Evolutionary conservation across 2,888 invertebrate species (phyloP).

Genomic region (Dromius quadrimaculatus): DNA sequence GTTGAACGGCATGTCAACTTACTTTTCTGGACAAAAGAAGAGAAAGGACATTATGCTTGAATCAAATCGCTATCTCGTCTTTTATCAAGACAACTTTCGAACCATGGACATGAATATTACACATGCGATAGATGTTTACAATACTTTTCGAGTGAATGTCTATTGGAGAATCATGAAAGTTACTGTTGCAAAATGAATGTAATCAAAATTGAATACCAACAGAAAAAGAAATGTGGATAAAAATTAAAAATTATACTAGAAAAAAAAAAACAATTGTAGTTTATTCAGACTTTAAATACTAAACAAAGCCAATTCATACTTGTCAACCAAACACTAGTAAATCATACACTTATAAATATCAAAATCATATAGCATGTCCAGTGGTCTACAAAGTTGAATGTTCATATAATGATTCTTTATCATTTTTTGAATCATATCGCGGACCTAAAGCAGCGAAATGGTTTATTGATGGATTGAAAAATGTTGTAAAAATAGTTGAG

Average conservation of each 20-base stretch:
- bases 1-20: conserved; percentile 36
- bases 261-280: conserved; percentile 51
- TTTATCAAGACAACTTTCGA: conserved; percentile 21
- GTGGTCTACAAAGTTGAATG: conserved; percentile 53
- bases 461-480: no score
- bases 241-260: conserved; percentile 49
- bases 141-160: conserved; percentile 42
- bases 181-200: conserved; percentile 42
- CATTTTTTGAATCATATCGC: no score
- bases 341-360: conserved; percentile 17
- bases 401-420: no score
- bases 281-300: conserved; percentile 51
- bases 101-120: conserved; percentile 24
- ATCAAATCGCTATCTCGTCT: conserved; percentile 29
- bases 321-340: background rate
- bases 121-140: conserved; percentile 53
- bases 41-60: conserved; percentile 40
- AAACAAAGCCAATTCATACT: conserved; percentile 7
- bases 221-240: conserved; percentile 7
- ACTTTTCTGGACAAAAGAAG: conserved; percentile 32
- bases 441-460: no score
- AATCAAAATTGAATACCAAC: conserved; percentile 39
- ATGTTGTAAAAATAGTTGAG: no score
- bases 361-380: conserved; percentile 53
- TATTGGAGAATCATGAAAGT: conserved; percentile 30